A percentile compares a stretch with the other conserved stretches of the same genome.
phyloP scores from a whole-genome alignment of 92 coral and sea anemone species.

The Scolanthus callimorphus region DNA sequence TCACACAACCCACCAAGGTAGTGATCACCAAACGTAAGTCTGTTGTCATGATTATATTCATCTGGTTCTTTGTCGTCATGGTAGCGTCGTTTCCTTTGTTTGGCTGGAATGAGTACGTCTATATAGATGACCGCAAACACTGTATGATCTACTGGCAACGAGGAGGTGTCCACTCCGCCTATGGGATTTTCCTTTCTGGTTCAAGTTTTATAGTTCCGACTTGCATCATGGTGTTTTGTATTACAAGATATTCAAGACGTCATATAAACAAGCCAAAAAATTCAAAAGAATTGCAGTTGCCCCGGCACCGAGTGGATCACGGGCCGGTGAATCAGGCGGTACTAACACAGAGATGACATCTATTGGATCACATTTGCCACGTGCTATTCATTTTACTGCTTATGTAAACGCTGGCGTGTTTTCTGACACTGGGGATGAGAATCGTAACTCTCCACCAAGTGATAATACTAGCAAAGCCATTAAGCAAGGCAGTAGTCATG shows the following conservation, averaged over 20 bases:
- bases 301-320: too few species aligned
- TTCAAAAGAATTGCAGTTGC: too few species aligned
- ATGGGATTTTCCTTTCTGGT: constrained; percentile 23
- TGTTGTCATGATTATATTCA: constrained; percentile 7
- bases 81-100: constrained; percentile 19
- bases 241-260: constrained; percentile 24
- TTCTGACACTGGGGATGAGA: too few species aligned
- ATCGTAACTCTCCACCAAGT: too few species aligned
- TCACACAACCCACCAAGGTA: constrained; percentile 24
- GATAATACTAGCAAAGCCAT: too few species aligned
- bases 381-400: too few species aligned
- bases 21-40: constrained; percentile 25
- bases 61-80: constrained; percentile 17
- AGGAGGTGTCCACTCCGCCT: constrained; percentile 29
- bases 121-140: constrained; percentile 30
- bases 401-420: too few species aligned
- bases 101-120: constrained; percentile 31
- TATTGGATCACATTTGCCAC: too few species aligned
- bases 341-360: too few species aligned
- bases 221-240: constrained; percentile 32
- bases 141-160: constrained; percentile 33
- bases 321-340: too few species aligned
- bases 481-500: too few species aligned
- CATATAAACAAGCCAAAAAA: constrained; percentile 23
- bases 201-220: constrained; percentile 31